phyloP scores from a whole-genome alignment of 2,797 vertebrate species.

The Bufotes viridis region DNA sequence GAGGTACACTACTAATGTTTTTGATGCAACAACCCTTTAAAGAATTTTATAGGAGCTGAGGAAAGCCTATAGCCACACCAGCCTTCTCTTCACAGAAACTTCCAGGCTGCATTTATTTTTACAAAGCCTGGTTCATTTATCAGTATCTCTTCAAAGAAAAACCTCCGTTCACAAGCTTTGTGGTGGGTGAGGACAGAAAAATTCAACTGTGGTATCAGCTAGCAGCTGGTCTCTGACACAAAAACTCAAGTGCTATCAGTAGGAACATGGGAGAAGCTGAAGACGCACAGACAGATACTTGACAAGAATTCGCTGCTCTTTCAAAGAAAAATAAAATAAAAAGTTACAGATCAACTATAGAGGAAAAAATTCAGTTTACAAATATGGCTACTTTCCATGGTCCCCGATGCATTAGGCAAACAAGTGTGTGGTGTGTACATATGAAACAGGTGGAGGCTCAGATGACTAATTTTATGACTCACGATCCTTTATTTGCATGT shows the following conservation, averaged over 20 bases:
- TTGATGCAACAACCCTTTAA: background rate
- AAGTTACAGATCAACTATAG: background rate
- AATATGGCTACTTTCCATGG: conserved; percentile 17
- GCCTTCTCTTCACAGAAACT: background rate
- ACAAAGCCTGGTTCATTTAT: conserved; percentile 75
- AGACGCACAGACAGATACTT: conserved; percentile 76
- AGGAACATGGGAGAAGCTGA: conserved; percentile 84
- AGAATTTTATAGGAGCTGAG: background rate
- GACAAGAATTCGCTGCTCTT: conserved; percentile 68
- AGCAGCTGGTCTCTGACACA: conserved; percentile 90
- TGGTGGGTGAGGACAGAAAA: conserved; percentile 74
- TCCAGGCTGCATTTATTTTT: conserved; percentile 56
- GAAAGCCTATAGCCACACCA: background rate
- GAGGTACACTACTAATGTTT: no score
- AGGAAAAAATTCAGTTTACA: background rate
- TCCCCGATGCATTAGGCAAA: background rate
- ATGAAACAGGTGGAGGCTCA: conserved; percentile 43
- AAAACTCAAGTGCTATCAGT: conserved; percentile 84
- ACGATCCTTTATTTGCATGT: conserved; percentile 52
- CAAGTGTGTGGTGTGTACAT: conserved; percentile 15
- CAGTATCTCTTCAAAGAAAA: conserved; percentile 73
- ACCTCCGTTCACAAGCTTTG: conserved; percentile 79
- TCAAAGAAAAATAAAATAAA: conserved; percentile 64
- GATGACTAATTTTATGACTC: conserved; percentile 52
- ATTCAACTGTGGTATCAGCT: conserved; percentile 80